These are phyloP conservation scores for Hylaeus anthracinus DNA, from an alignment of 1,140 invertebrate genomes.

Conservation along the genomic window DNA sequence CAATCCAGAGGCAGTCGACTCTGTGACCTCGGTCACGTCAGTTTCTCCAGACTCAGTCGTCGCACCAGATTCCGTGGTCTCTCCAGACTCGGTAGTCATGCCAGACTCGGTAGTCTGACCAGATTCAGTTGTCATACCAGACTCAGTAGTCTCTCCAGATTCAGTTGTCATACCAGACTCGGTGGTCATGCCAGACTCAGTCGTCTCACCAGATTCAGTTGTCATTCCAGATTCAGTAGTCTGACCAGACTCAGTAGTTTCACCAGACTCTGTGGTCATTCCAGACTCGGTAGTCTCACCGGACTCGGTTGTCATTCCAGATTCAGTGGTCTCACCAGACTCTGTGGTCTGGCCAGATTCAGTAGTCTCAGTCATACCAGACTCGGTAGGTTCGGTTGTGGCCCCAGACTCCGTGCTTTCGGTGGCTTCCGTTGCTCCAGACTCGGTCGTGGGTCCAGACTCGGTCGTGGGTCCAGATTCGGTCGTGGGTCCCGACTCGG, in stretches of 20 bases:
- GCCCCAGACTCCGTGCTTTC: constrained; percentile 57
- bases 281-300: constrained; percentile 41
- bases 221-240: constrained; percentile 38
- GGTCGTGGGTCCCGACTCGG: constrained; percentile 21
- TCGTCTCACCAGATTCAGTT: constrained; percentile 59
- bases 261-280: constrained; percentile 56
- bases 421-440: constrained; percentile 32
- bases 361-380: constrained; percentile 53
- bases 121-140: constrained; percentile 41
- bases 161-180: constrained; percentile 57
- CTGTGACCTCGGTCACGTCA: constrained; percentile 38
- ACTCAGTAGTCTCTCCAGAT: constrained; percentile 55
- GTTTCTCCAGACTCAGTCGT: constrained; percentile 54
- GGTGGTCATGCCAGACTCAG: constrained; percentile 34
- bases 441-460: constrained; percentile 50
- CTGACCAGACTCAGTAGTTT: constrained; percentile 49
- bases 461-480: constrained; percentile 27
- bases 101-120: constrained; percentile 17
- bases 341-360: constrained; percentile 56
- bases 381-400: constrained; percentile 37
- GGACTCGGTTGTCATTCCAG: constrained; percentile 55
- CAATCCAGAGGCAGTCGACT: constrained; percentile 53
- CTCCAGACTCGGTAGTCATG: constrained; percentile 57
- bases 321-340: constrained; percentile 56
- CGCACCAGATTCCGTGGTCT: constrained; percentile 54